These are phyloP conservation scores for Aphodius sticticus DNA, from an alignment of 2,888 invertebrate species.

Conservation along the genomic window DNA sequence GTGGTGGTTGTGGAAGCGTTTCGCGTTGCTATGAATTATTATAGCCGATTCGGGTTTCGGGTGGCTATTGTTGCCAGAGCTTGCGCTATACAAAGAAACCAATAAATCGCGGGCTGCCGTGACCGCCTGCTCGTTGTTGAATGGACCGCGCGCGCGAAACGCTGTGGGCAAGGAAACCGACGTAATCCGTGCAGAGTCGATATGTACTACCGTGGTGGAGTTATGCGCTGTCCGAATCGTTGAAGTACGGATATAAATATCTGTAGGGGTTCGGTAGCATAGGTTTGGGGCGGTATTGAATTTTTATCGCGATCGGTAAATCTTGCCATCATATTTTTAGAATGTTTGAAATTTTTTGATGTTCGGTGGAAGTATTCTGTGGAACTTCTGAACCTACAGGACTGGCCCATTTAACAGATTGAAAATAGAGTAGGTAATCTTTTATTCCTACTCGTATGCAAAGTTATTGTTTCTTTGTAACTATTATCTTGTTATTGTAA, in stretches of 20 bases:
- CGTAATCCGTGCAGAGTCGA: neutral
- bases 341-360: neutral
- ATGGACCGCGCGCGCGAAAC: neutral
- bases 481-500: too few species aligned
- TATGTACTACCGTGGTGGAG: neutral
- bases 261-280: neutral
- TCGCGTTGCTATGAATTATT: neutral
- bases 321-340: neutral
- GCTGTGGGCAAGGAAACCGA: neutral
- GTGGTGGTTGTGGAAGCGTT: neutral
- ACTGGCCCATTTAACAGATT: too few species aligned
- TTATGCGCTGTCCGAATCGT: neutral
- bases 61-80: neutral
- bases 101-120: neutral
- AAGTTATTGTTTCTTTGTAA: too few species aligned
- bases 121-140: neutral
- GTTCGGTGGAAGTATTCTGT: neutral
- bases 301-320: neutral
- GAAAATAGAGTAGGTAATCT: too few species aligned
- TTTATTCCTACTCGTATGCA: too few species aligned
- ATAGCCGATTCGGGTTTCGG: conserved; percentile 4
- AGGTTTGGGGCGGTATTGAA: neutral
- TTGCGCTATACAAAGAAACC: neutral
- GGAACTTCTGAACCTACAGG: neutral
- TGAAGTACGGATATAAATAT: neutral